Percentiles rank a stretch among this genome's conserved stretches.
These are phyloP conservation scores for Paradisaea rubra DNA, from an alignment of 2,113 vertebrate genomes.

Conservation along the genomic window DNA sequence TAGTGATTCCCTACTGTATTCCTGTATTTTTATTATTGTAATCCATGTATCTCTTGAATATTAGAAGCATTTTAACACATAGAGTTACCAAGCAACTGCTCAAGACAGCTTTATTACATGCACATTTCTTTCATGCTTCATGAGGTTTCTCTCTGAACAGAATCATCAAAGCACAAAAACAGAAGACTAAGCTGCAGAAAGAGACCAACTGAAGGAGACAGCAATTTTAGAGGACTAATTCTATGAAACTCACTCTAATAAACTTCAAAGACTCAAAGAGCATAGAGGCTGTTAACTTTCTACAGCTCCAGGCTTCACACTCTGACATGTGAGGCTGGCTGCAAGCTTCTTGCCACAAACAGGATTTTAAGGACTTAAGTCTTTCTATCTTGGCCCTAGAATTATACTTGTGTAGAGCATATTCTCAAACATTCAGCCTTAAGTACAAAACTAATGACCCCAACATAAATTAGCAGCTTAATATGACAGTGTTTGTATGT, in stretches of 20 bases:
- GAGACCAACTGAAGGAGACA: not conserved
- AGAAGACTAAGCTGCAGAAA: not conserved
- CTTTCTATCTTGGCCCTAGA: not conserved
- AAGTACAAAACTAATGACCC: not conserved
- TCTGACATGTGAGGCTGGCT: not conserved
- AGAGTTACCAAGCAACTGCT: constrained; percentile 38
- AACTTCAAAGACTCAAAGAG: not conserved
- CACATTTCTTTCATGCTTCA: not conserved
- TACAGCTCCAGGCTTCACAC: not conserved
- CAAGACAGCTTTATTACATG: not conserved
- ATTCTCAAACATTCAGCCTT: not conserved
- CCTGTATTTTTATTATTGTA: constrained; percentile 13
- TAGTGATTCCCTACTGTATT: constrained; percentile 24
- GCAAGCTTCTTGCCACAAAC: not conserved
- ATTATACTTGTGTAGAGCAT: not conserved
- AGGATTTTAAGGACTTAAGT: not conserved
- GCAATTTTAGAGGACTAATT: not conserved
- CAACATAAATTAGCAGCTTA: not conserved
- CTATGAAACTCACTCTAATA: not conserved
- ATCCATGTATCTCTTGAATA: constrained; percentile 6
- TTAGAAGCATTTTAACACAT: constrained; percentile 24
- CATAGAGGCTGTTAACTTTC: not conserved
- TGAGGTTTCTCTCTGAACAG: not conserved
- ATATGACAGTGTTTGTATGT: not conserved
- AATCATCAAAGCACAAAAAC: not conserved